A percentile compares a stretch with the other conserved stretches of the same genome.
Evolutionary conservation across 2,797 vertebrate species (phyloP).

Genomic region (Tamandua tetradactyla): DNA sequence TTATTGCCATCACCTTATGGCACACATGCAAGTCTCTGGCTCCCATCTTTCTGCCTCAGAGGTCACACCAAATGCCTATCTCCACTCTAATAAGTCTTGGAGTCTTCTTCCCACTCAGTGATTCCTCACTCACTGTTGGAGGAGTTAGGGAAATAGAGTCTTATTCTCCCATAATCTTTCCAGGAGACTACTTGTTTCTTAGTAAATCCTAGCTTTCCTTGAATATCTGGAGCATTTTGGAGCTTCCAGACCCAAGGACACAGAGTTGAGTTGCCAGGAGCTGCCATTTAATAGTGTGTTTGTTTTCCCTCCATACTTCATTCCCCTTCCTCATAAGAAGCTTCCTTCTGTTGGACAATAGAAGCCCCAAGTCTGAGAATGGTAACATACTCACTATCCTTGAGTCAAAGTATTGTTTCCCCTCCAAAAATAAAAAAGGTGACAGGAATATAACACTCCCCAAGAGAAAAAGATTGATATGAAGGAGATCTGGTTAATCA

Average conservation of each 20-base stretch:
- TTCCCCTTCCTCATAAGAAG: neutral
- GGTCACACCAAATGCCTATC: neutral
- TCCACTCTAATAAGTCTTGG: neutral
- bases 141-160: no score
- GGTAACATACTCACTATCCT: neutral
- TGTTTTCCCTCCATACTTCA: neutral
- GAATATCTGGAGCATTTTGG: neutral
- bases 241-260: rapidly evolving
- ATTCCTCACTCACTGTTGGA: neutral
- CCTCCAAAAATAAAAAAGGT: neutral
- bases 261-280: neutral
- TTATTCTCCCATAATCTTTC: neutral
- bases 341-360: neutral
- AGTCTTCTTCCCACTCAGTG: neutral
- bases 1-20: neutral
- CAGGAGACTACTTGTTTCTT: neutral
- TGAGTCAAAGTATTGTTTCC: neutral
- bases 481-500: neutral
- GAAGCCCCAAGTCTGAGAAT: neutral
- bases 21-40: neutral
- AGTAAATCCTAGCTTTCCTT: neutral
- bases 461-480: neutral
- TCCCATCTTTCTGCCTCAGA: neutral
- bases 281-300: neutral
- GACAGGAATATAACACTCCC: neutral